Base-by-base conservation (phyloP, 2,888 invertebrate species). In the Lochmaea crataegi region DNA sequence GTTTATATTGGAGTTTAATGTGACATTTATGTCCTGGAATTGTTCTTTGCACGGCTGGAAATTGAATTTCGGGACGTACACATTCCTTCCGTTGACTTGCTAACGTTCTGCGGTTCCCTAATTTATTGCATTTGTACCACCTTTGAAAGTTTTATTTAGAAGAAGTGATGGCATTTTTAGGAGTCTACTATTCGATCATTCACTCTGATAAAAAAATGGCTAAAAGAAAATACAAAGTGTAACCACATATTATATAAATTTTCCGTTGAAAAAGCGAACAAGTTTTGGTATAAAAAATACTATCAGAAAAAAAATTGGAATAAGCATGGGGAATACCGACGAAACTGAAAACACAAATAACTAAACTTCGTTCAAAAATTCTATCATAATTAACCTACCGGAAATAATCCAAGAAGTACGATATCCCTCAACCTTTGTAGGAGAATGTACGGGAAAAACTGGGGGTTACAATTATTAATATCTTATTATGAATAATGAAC, bases 1-100 rank as follows among this genome's bases (percentile, higher is more conserved):
- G 64, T 70, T 70, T 70, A 70, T 70, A 70, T 70, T 70, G 70
- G 70, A 70, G 70, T 70, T 70, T 70, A 70, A 64, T 70, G 64
- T 65, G 70, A 70, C 70, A n/a, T 70, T 70, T 65, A 70, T 64
- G 64, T 70, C 64, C 64, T 18, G 56, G 64, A 70, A 70, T 70
- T 70, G 70, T 70, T 70, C 70, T 70, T 70, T 57, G 64, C 70
- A 65, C 64, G 70, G 70, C 42, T 70, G 45, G 70, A 70, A 70
- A 70, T 70, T 70, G 64, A 70, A 70, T 70, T 70, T 70, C 38
- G 64, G 70, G 57, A 70, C 57, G 56, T 70, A 64, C 57, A 70
- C 70, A 70, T 70, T 70, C 70, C 70, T 70, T 70, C 14, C 56
- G 70, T 70, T 70, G 70, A 70, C 70, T 70, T 70, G 70, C 53